Evolutionary conservation across 1,140 invertebrate genomes (phyloP).

Genomic region (Drosophila murphyi): DNA sequence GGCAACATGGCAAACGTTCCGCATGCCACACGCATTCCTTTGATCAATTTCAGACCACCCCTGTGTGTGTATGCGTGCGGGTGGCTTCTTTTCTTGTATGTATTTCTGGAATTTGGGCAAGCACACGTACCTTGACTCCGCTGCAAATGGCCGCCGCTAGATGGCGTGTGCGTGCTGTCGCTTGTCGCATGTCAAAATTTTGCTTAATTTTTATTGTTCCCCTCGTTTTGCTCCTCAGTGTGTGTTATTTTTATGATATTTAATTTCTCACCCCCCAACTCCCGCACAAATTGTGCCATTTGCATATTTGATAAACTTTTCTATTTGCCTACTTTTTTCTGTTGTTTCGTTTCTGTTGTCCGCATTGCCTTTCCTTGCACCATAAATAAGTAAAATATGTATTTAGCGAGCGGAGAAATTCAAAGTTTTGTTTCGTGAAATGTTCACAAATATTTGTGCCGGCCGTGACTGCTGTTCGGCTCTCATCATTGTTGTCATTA

Average conservation of each 20-base stretch:
- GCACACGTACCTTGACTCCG: slow-evolving; percentile 29
- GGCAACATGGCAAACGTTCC: slow-evolving; percentile 11
- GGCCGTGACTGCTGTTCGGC: slow-evolving; percentile 16
- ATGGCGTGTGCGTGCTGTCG: slow-evolving; percentile 30
- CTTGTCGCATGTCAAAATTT: slow-evolving; percentile 42
- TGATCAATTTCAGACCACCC: slow-evolving; percentile 49
- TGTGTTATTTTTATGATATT: slow-evolving; percentile 62
- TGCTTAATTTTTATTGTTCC: slow-evolving; percentile 34
- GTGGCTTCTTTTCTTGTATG: slow-evolving; percentile 17
- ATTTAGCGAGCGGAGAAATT: slow-evolving; percentile 50
- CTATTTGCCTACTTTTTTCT: neutral
- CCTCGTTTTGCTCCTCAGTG: neutral
- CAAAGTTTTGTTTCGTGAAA: slow-evolving; percentile 49
- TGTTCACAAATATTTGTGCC: slow-evolving; percentile 49
- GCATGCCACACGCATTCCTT: slow-evolving; percentile 58
- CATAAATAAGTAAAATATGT: slow-evolving; percentile 72
- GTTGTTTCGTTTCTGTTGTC: neutral
- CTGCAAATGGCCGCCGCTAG: slow-evolving; percentile 21
- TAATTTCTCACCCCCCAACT: slow-evolving; percentile 60
- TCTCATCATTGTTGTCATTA: slow-evolving; percentile 49
- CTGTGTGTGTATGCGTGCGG: slow-evolving; percentile 20
- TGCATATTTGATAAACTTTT: slow-evolving; percentile 68
- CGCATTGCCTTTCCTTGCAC: neutral
- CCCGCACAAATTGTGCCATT: slow-evolving; percentile 38
- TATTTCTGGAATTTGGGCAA: slow-evolving; percentile 42